These are phyloP conservation scores for Lasioglossum pauxillum DNA, from an alignment of 2,888 invertebrate species.

Conservation along the genomic window DNA sequence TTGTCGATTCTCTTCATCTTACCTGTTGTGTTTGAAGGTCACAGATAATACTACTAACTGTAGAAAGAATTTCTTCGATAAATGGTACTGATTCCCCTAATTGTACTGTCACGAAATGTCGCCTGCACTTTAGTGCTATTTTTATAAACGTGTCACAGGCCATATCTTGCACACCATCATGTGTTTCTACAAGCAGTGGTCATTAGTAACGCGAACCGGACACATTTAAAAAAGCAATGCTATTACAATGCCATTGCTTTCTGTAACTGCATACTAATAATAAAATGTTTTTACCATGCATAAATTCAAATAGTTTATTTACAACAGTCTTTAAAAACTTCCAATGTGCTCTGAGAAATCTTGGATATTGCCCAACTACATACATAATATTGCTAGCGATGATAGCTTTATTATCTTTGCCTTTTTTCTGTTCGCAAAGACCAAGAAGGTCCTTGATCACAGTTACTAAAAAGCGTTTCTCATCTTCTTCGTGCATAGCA, in stretches of 20 bases:
- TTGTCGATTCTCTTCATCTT: conserved; percentile 37
- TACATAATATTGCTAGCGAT: conserved; percentile 99
- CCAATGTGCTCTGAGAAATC: conserved; percentile 99
- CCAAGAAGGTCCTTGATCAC: conserved; percentile 99
- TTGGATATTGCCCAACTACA: conserved; percentile 99
- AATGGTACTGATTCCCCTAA: conserved; percentile 98
- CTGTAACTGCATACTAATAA: conserved; percentile 2
- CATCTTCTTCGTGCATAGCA: conserved; percentile 99
- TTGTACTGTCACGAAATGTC: conserved; percentile 98
- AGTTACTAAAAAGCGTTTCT: conserved; percentile 98
- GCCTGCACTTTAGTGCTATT: conserved; percentile 98
- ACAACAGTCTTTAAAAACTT: conserved; percentile 99
- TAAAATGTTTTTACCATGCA: conserved; percentile 89
- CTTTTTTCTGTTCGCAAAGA: conserved; percentile 98
- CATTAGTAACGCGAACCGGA: not conserved
- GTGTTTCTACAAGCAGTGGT: conserved; percentile 90
- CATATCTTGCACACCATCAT: conserved; percentile 99
- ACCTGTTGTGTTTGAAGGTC: conserved; percentile 99
- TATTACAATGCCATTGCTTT: not conserved
- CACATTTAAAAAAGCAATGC: conserved; percentile 14
- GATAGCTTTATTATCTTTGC: conserved; percentile 99
- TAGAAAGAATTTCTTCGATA: conserved; percentile 98
- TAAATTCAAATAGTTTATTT: conserved; percentile 99
- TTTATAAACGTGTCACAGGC: conserved; percentile 99
- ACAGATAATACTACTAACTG: conserved; percentile 99